A percentile compares a stretch with the other conserved stretches of the same genome.
Evolutionary conservation across 2,113 vertebrate species (phyloP).

Genomic region (Burhinus oedicnemus): DNA sequence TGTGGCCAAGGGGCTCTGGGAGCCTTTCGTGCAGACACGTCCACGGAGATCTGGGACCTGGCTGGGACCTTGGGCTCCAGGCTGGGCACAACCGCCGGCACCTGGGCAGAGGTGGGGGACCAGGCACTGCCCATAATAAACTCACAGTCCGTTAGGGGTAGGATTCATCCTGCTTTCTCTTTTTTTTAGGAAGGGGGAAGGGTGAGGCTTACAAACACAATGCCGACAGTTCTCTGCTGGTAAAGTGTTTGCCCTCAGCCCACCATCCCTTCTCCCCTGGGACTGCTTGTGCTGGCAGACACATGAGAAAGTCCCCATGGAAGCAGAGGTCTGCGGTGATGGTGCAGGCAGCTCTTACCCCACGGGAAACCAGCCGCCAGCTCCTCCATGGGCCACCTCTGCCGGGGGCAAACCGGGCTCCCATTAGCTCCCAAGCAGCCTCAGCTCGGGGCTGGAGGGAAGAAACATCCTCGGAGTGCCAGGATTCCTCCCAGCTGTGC

Average conservation of each 20-base stretch:
- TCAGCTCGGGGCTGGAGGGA: not conserved
- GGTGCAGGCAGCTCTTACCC: not conserved
- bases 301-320: too few species aligned
- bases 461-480: fast-evolving
- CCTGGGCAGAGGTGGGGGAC: not conserved
- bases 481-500: not conserved
- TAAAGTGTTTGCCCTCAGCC: not conserved
- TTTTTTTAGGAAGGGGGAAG: not conserved
- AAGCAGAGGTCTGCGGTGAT: not conserved
- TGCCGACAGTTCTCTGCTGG: not conserved
- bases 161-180: not conserved
- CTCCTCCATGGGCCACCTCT: not conserved
- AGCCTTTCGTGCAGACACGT: not conserved
- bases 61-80: not conserved
- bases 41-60: not conserved
- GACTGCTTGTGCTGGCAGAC: not conserved
- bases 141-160: not conserved
- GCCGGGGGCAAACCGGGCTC: fast-evolving
- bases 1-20: not conserved
- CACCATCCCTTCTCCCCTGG: not conserved
- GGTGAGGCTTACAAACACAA: not conserved
- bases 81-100: not conserved
- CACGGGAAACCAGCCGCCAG: fast-evolving
- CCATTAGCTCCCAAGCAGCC: not conserved
- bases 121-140: not conserved